Conservation (phyloP, 2,888 invertebrate species). For the Caenorhabditis sinica region DNA sequence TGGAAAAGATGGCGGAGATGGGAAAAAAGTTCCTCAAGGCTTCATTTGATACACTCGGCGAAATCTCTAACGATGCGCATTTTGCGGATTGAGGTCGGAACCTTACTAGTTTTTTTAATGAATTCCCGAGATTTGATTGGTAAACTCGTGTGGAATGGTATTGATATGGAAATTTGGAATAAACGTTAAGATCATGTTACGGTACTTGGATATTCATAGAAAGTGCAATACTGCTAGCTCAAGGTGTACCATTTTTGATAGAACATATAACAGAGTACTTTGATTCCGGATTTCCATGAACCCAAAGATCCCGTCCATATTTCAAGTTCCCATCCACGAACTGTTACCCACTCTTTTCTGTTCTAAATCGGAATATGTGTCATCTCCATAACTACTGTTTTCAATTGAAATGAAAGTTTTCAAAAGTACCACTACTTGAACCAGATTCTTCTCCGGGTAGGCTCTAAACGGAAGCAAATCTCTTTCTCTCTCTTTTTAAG, state of each 20-base stretch:
- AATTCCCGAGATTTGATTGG: neutral
- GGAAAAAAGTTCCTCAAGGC: constrained; percentile 35
- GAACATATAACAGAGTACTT: too few relatives aligned
- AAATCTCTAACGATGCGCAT: constrained; percentile 32
- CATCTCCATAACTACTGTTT: constrained; percentile 30
- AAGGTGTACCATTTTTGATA: too few relatives aligned
- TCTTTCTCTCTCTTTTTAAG: constrained; percentile 21
- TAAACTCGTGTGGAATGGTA: neutral
- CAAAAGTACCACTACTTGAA: constrained; percentile 46
- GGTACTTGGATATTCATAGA: neutral
- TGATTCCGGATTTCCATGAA: too few relatives aligned
- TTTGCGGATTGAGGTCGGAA: constrained; percentile 27
- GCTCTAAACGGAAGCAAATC: constrained; percentile 54
- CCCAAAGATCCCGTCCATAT: neutral
- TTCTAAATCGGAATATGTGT: constrained; percentile 22
- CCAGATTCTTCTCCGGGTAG: constrained; percentile 33
- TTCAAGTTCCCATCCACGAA: neutral
- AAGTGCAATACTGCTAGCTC: too few relatives aligned
- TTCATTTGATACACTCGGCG: constrained; percentile 37
- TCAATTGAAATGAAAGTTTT: constrained; percentile 39
- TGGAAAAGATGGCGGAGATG: constrained; percentile 16
- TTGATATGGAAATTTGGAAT: neutral
- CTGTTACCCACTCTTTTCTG: neutral
- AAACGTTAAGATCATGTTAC: neutral
- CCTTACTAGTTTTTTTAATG: neutral